Evolutionary conservation across 2,888 invertebrate species (phyloP), one percentile per base, ranked within the genome.

Genomic region (Heliconius erato): DNA sequence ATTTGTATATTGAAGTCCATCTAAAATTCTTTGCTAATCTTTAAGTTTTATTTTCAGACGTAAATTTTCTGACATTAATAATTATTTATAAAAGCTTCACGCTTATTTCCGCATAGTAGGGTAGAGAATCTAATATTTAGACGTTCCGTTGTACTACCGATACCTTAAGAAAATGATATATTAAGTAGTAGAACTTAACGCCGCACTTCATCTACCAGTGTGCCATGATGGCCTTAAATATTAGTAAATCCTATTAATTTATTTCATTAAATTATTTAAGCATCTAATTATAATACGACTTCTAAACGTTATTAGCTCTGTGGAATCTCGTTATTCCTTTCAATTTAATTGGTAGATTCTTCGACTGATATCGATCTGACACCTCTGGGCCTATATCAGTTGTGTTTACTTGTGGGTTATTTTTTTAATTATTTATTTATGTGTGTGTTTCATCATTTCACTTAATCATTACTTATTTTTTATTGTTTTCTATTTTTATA

Each of bases 301-400:
- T 90, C 90, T 91, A 87, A 35, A 49, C 0, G 14, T 85, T 72
- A 54, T 6, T 72, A 79, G 79, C 44, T 91, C 93, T 91, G 77
- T 84, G 83, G 19, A 78, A 80, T 40, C 89, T 92, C 90, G 91
- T 92, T 92, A 91, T 90, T 88, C 90, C 90, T 91, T 87, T 88
- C 90, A 87, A 90, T 93, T 92, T 94, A 94, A 94, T 94, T 94
- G 93, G 93, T 91, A 91, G 94, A 94, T 93, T 91, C 91, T 91
- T 89, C 87, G 89, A 87, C 84, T 87, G 93, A 92, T 93, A 93
- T 90, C 89, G 91, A 90, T 90, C 90, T 89, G 81, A 85, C 88
- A 87, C 87, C 87, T 86, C 84, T 84, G 84, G 84, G 80, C 81
- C 81, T 81, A 85, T 79, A 78, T 81, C 80, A 79, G 82, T 79